Conservation (phyloP, 2,888 invertebrate genomes). For the Dinocampus coccinellae region DNA sequence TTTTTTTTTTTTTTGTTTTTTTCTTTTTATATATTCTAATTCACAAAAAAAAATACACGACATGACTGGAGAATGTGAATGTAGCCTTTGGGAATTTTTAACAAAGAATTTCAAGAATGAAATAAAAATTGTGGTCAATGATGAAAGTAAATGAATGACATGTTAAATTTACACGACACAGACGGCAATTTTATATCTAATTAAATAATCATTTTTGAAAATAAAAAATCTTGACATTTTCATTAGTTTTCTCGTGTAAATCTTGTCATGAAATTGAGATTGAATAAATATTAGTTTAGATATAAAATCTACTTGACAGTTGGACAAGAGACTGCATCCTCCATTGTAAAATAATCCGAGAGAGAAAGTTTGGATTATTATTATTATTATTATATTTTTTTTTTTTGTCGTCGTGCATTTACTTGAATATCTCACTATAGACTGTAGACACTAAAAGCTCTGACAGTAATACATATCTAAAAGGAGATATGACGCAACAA, state of each 20-base stretch:
- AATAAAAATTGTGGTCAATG: not conserved
- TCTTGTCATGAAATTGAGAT: not conserved
- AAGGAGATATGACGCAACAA: not conserved
- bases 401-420: not conserved
- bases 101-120: not conserved
- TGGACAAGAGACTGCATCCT: not conserved
- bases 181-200: not conserved
- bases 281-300: not conserved
- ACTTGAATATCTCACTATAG: not conserved
- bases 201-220: not conserved
- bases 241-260: not conserved
- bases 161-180: not conserved
- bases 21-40: not conserved
- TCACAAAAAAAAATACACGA: not conserved
- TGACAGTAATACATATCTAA: not conserved
- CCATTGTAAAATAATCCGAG: not conserved
- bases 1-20: not conserved
- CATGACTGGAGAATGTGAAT: not conserved
- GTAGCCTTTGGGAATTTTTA: not conserved
- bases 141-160: not conserved
- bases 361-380: not conserved
- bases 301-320: not conserved
- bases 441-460: not conserved
- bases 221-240: not conserved
- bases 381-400: not conserved